Evolutionary conservation across 2,888 invertebrate genomes (phyloP).

Genomic region (Lypha dubia): DNA sequence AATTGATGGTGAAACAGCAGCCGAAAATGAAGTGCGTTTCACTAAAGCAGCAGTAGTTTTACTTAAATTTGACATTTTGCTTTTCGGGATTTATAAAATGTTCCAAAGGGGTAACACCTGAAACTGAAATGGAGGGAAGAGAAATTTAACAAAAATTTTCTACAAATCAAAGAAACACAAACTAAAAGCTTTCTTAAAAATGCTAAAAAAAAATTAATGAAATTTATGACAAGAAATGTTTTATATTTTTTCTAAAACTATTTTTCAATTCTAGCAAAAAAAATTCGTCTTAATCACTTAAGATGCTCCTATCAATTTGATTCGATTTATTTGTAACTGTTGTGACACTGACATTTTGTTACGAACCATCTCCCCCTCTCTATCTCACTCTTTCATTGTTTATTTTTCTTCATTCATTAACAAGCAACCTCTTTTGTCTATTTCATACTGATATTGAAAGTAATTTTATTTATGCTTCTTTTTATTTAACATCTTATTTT

Average conservation of each 20-base stretch:
- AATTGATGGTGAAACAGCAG: constrained; percentile 72
- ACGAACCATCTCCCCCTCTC: background rate
- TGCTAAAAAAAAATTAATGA: too few species aligned
- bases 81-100: background rate
- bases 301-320: background rate
- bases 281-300: background rate
- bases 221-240: too few species aligned
- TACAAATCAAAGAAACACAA: too few species aligned
- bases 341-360: background rate
- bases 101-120: too few species aligned
- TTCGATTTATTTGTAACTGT: too few species aligned
- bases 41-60: constrained; percentile 77
- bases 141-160: background rate
- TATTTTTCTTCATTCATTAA: background rate
- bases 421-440: background rate
- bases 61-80: constrained; percentile 78
- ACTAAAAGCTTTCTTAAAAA: too few species aligned
- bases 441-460: background rate
- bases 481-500: constrained; percentile 1
- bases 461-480: background rate
- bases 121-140: constrained; percentile 10
- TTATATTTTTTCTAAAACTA: background rate
- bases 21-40: constrained; percentile 80
- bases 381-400: background rate
- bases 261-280: background rate